Conservation (phyloP, 2,113 vertebrate genomes). For the Psammodynastes pulverulentus region DNA sequence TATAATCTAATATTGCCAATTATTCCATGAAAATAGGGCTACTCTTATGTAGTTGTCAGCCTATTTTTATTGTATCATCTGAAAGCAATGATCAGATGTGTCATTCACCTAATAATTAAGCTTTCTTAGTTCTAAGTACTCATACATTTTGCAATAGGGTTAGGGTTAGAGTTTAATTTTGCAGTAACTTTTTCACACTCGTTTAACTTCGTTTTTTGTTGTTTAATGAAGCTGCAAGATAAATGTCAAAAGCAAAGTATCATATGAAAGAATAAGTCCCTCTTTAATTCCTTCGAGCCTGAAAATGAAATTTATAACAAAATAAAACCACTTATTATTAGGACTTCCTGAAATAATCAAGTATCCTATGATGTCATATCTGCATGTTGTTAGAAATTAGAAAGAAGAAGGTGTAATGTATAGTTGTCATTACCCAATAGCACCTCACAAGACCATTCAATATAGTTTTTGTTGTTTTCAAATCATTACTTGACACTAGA, state of each 20-base stretch:
- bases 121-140: background rate
- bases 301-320: background rate
- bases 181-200: background rate
- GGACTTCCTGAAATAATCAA: background rate
- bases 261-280: background rate
- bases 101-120: background rate
- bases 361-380: background rate
- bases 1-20: background rate
- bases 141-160: background rate
- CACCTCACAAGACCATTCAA: background rate
- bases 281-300: background rate
- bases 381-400: background rate
- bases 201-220: background rate
- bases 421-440: background rate
- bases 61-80: background rate
- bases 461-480: background rate
- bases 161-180: background rate
- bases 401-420: background rate
- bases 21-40: background rate
- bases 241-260: background rate
- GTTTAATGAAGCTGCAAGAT: background rate
- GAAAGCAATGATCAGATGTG: background rate
- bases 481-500: background rate
- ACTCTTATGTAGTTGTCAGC: background rate
- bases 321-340: background rate